A percentile compares a stretch with the other conserved stretches of the same genome.
Conservation (phyloP, 2,888 invertebrate species). For the Microdon myrmicae region DNA sequence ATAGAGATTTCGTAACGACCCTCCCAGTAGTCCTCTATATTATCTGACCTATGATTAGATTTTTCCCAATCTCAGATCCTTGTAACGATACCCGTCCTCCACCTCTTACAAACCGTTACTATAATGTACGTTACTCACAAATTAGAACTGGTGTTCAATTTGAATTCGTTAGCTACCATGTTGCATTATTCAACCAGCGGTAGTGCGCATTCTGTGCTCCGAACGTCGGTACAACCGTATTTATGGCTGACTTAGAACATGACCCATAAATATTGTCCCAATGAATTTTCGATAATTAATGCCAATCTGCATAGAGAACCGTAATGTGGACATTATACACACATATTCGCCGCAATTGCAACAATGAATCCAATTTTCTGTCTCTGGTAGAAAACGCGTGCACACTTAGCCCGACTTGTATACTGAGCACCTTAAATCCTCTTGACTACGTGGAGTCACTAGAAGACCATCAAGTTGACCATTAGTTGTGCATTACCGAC, state of each 20-base stretch:
- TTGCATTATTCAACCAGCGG: slow-evolving; percentile 30
- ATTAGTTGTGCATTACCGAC: slow-evolving; percentile 32
- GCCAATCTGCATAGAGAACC: slow-evolving; percentile 53
- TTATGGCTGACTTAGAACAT: slow-evolving; percentile 52
- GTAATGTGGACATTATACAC: slow-evolving; percentile 50
- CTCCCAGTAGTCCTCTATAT: too few relatives aligned
- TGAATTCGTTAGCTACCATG: slow-evolving; percentile 40
- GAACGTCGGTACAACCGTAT: slow-evolving; percentile 44
- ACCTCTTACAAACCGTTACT: background rate
- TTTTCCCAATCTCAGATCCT: background rate
- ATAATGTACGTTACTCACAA: slow-evolving; percentile 33
- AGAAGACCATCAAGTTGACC: slow-evolving; percentile 20
- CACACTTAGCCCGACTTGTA: slow-evolving; percentile 11
- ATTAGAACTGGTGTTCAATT: slow-evolving; percentile 49
- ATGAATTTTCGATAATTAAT: slow-evolving; percentile 53
- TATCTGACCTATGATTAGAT: too few relatives aligned
- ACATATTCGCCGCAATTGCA: slow-evolving; percentile 52
- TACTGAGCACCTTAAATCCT: slow-evolving; percentile 34
- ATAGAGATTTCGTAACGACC: too few relatives aligned
- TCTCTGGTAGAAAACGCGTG: slow-evolving; percentile 15
- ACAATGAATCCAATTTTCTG: slow-evolving; percentile 48
- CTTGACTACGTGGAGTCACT: slow-evolving; percentile 12
- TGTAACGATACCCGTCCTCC: background rate
- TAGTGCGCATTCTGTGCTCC: background rate
- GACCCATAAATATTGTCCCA: slow-evolving; percentile 47